Percentiles rank a stretch among this genome's conserved stretches.
phyloP scores from a whole-genome alignment of 2,797 vertebrate species.

The Bryconaethiops microstoma region DNA sequence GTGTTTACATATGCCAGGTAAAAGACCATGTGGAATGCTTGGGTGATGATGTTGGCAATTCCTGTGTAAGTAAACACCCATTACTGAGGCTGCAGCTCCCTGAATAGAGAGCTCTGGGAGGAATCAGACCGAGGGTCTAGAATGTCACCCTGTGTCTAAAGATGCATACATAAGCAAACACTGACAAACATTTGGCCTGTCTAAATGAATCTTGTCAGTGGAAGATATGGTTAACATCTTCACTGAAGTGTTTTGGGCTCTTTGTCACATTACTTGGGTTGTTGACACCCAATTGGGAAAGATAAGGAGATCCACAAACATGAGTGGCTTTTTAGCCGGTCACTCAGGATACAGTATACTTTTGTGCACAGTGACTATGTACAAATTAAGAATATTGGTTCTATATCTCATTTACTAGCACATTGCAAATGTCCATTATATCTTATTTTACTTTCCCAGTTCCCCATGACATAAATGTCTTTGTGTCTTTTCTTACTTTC shows the following conservation, averaged over 20 bases:
- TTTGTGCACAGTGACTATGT: too few relatives aligned
- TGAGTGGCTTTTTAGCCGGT: slow-evolving; percentile 11
- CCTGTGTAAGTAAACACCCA: slow-evolving; percentile 24
- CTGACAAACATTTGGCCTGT: slow-evolving; percentile 22
- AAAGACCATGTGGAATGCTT: slow-evolving; percentile 44
- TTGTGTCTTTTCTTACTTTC: too few relatives aligned
- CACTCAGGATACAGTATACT: too few relatives aligned
- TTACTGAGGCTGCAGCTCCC: slow-evolving; percentile 32
- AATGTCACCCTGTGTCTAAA: slow-evolving; percentile 13
- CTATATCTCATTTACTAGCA: too few relatives aligned
- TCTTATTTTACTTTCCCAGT: too few relatives aligned
- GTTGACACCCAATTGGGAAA: slow-evolving; percentile 13
- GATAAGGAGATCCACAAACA: slow-evolving; percentile 15
- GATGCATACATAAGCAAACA: slow-evolving; percentile 23
- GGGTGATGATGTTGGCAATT: slow-evolving; percentile 46
- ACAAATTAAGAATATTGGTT: too few relatives aligned
- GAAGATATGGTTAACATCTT: slow-evolving; percentile 30
- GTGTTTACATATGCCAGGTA: slow-evolving; percentile 27
- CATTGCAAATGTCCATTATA: too few relatives aligned
- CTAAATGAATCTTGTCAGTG: slow-evolving; percentile 23
- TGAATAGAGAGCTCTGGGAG: slow-evolving; percentile 25
- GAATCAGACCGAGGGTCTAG: slow-evolving; percentile 30
- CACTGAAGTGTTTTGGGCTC: slow-evolving; percentile 31
- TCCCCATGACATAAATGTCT: too few relatives aligned
- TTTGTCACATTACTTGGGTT: slow-evolving; percentile 34